Evolutionary conservation across 2,888 invertebrate genomes (phyloP), one percentile per base, ranked within the genome.

Genomic region (Ectemnius lituratus): DNA sequence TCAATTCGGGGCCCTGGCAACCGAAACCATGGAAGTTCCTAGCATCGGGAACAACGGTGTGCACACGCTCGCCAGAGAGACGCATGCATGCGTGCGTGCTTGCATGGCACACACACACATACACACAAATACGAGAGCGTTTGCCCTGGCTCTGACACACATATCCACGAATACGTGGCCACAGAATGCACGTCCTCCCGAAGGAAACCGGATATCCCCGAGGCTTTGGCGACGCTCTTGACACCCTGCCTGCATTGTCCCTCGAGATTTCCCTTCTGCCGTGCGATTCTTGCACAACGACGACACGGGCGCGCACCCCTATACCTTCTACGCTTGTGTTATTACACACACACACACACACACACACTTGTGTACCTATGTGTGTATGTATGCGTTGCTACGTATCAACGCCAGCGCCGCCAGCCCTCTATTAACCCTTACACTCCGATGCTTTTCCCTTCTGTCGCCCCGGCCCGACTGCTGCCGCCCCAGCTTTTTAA

Each of bases 141-240:
- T 60, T 4, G 52, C n/a, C 16, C n/a, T 62, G n/a, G 20, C 52
- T 60, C 61, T 74, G 80, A 11, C 37, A 37, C 37, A 37, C 37
- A 37, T 37, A 37, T 37, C 37, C 5, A 37, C 37, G 37, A 83
- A 79, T 73, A 67, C 69, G 37, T 61, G 37, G 67, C 78, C 81
- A 77, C 83, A 84, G 87, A 86, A 86, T 86, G 84, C 83, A 76
- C 75, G 37, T 83, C 81, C 81, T 81, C 76, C 77, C 84, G 69
- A 66, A 82, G 83, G 86, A 87, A 88, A 88, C 87, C 86, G 88
- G 88, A 87, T 88, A 88, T 85, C 85, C 85, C 84, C 86, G 85
- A 83, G 84, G 81, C 74, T 79, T 61, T 37, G 70, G 67, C 68
- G 62, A 75, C 71, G 75, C 56, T 67, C 69, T 71, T 70, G 70